Evolutionary conservation across 2,888 invertebrate genomes (phyloP).

Genomic region (Nomada fucata): DNA sequence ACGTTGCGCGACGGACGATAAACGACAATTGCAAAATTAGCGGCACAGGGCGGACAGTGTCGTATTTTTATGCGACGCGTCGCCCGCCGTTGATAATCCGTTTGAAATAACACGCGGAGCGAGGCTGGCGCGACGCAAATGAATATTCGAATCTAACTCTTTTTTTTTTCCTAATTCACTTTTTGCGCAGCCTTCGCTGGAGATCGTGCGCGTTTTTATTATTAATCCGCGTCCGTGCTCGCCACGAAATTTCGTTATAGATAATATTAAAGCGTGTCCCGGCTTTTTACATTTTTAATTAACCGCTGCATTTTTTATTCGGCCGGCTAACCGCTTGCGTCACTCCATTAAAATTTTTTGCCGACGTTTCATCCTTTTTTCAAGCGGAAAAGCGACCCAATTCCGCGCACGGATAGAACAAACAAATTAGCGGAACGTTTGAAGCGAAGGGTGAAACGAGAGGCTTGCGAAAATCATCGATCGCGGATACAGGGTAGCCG

Average conservation of each 20-base stretch:
- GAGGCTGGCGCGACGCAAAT: constrained; percentile 36
- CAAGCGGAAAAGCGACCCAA: neutral
- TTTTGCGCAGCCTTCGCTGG: neutral
- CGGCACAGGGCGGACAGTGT: neutral
- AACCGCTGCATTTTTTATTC: constrained; percentile 46
- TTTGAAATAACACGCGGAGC: constrained; percentile 36
- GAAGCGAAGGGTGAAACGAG: neutral
- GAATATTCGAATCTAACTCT: constrained; percentile 58
- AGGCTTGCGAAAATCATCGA: constrained; percentile 12
- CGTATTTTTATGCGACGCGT: constrained; percentile 20
- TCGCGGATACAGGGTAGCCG: neutral
- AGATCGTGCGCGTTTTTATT: constrained; percentile 47
- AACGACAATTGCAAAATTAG: constrained; percentile 9
- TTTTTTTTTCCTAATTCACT: constrained; percentile 59
- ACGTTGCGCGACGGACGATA: neutral
- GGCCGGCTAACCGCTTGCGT: constrained; percentile 29
- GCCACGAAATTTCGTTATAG: constrained; percentile 57
- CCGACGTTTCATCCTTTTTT: neutral
- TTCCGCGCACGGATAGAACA: constrained; percentile 31
- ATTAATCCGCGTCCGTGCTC: constrained; percentile 56
- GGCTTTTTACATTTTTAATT: constrained; percentile 59
- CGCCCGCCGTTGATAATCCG: constrained; percentile 42
- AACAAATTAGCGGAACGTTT: constrained; percentile 44
- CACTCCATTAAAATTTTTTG: constrained; percentile 45
- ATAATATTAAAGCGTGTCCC: constrained; percentile 46